Conservation (phyloP, 2,888 invertebrate genomes). For the Erannis defoliaria region DNA sequence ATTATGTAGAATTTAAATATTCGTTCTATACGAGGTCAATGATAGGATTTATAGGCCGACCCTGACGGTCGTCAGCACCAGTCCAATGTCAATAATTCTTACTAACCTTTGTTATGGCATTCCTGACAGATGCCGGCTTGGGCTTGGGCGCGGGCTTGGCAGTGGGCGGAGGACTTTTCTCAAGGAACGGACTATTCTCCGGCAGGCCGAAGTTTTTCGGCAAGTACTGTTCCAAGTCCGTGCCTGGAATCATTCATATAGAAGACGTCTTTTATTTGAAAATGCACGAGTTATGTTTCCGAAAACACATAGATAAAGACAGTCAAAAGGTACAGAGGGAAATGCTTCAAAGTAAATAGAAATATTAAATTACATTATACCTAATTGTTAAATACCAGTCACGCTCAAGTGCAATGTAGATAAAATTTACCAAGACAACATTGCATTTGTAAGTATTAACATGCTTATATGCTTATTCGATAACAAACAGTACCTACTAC, state of each 20-base stretch:
- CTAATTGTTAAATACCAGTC: too few species aligned
- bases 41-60: too few species aligned
- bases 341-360: background rate
- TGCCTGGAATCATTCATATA: slow-evolving; percentile 72
- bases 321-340: background rate
- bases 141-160: slow-evolving; percentile 74
- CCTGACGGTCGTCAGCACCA: too few species aligned
- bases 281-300: too few species aligned
- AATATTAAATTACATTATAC: background rate
- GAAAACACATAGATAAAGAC: background rate
- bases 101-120: slow-evolving; percentile 73
- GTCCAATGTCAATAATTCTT: background rate
- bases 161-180: slow-evolving; percentile 81
- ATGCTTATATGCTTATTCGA: slow-evolving; percentile 15
- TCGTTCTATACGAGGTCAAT: too few species aligned
- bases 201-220: slow-evolving; percentile 88
- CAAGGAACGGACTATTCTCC: slow-evolving; percentile 81
- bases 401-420: slow-evolving; percentile 12
- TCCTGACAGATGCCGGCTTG: slow-evolving; percentile 68
- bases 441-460: slow-evolving; percentile 10
- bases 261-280: background rate
- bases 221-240: slow-evolving; percentile 87
- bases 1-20: too few species aligned
- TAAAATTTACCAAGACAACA: slow-evolving; percentile 9
- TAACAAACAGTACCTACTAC: background rate